A percentile compares a stretch with the other conserved stretches of the same genome.
Evolutionary conservation across 2,888 invertebrate species (phyloP).

Genomic region (Zele albiditarsus): DNA sequence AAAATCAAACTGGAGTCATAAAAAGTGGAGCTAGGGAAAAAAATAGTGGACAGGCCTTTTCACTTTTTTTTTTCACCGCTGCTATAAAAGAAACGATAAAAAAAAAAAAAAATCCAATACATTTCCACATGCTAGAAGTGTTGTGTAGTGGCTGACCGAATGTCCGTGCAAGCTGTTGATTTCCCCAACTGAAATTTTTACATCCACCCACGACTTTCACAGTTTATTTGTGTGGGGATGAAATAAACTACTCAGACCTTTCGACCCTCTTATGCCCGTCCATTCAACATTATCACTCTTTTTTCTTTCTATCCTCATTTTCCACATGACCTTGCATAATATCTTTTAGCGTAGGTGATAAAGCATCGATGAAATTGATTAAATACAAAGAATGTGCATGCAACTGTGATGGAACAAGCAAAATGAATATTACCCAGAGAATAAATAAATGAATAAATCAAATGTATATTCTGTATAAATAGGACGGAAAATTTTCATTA

Average conservation of each 20-base stretch:
- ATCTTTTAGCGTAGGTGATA: neutral
- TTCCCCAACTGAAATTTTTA: conserved; percentile 35
- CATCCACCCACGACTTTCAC: conserved; percentile 8
- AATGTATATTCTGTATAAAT: too few relatives aligned
- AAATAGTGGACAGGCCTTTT: neutral
- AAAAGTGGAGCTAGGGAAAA: neutral
- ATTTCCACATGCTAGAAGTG: conserved; percentile 9
- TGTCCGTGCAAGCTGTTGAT: conserved; percentile 43
- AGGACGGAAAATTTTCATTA: too few relatives aligned
- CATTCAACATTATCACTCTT: conserved; percentile 8
- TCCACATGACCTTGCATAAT: conserved; percentile 25
- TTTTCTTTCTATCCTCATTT: neutral
- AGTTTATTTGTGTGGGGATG: conserved; percentile 22
- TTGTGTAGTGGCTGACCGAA: conserved; percentile 34
- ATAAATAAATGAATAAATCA: neutral
- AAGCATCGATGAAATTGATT: neutral
- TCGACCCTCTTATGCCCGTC: neutral
- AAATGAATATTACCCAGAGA: neutral
- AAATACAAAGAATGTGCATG: neutral
- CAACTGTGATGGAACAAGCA: neutral
- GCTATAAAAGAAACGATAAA: neutral
- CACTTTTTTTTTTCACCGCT: neutral
- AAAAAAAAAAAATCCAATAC: conserved; percentile 12
- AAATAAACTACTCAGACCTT: conserved; percentile 4
- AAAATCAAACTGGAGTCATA: neutral